Conservation (phyloP, 2,797 vertebrate genomes). For the Sebastes minor region DNA sequence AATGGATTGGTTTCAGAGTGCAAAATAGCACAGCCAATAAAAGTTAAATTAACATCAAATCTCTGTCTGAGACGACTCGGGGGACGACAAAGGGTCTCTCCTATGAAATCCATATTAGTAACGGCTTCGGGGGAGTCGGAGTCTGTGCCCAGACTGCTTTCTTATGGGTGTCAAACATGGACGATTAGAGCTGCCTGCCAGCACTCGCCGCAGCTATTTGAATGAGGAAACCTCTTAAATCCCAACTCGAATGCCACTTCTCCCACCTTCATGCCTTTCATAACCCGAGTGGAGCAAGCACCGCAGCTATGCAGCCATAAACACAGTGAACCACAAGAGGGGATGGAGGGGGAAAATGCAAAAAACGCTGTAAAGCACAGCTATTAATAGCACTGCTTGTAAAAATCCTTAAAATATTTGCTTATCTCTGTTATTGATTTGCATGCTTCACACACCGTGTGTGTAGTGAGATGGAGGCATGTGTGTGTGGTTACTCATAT, state of each 20-base stretch:
- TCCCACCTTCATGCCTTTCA: slow-evolving; percentile 26
- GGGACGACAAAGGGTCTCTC: slow-evolving; percentile 17
- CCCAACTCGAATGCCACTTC: slow-evolving; percentile 19
- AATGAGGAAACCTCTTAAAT: slow-evolving; percentile 35
- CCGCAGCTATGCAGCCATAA: slow-evolving; percentile 13
- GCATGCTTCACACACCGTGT: slow-evolving; percentile 30
- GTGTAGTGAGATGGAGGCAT: slow-evolving; percentile 10
- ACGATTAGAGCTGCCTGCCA: slow-evolving; percentile 32
- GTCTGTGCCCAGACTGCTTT: neutral
- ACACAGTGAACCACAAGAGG: slow-evolving; percentile 8
- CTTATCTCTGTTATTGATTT: slow-evolving; percentile 49
- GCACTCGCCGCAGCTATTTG: slow-evolving; percentile 20
- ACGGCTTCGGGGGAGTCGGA: neutral
- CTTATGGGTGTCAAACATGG: slow-evolving; percentile 20
- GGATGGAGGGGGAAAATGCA: neutral
- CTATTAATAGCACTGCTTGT: neutral
- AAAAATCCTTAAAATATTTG: slow-evolving; percentile 47
- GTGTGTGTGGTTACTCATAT: slow-evolving; percentile 38
- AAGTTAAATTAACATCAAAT: slow-evolving; percentile 4
- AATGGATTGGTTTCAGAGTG: slow-evolving; percentile 5
- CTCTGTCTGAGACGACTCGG: neutral
- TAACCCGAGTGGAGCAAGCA: neutral
- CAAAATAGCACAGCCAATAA: neutral
- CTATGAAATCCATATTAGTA: slow-evolving; percentile 27
- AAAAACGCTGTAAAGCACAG: slow-evolving; percentile 3